phyloP scores from a whole-genome alignment of 1,140 invertebrate species.

The Caenorhabditis latens region DNA sequence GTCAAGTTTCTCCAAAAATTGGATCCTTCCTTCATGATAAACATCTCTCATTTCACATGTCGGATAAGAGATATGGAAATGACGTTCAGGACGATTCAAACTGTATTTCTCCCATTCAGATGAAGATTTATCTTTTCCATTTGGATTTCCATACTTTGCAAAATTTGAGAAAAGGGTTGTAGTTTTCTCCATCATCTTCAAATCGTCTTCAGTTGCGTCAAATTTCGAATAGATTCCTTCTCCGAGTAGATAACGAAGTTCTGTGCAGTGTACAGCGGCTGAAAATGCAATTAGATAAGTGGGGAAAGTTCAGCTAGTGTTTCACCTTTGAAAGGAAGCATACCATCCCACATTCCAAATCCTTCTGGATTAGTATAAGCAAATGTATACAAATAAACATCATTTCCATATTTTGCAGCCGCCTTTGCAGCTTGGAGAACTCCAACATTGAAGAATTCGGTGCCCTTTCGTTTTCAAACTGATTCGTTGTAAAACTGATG shows the following conservation, averaged over 20 bases:
- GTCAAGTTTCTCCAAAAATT: conserved; percentile 20
- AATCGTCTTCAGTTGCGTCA: conserved; percentile 59
- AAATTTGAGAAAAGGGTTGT: conserved; percentile 69
- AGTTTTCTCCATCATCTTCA: conserved; percentile 62
- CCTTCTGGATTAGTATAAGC: conserved; percentile 57
- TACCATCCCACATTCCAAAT: conserved; percentile 38
- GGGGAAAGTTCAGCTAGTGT: not conserved
- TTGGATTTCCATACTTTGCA: conserved; percentile 69
- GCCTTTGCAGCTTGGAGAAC: conserved; percentile 22
- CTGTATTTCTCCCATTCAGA: conserved; percentile 34
- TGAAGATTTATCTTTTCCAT: conserved; percentile 38
- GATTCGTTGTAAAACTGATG: no score
- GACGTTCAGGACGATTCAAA: conserved; percentile 15
- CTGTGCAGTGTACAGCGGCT: conserved; percentile 69
- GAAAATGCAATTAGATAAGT: conserved; percentile 58
- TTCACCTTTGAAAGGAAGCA: conserved; percentile 58
- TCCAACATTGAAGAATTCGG: conserved; percentile 46
- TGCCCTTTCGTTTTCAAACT: no score
- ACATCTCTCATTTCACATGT: conserved; percentile 42
- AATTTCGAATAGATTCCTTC: conserved; percentile 63
- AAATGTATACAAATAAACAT: conserved; percentile 76
- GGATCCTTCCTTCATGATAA: conserved; percentile 45
- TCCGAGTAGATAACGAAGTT: conserved; percentile 69
- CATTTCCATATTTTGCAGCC: conserved; percentile 79
- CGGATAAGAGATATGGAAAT: conserved; percentile 37